phyloP scores from a whole-genome alignment of 2,797 vertebrate genomes.

The Anguilla anguilla region DNA sequence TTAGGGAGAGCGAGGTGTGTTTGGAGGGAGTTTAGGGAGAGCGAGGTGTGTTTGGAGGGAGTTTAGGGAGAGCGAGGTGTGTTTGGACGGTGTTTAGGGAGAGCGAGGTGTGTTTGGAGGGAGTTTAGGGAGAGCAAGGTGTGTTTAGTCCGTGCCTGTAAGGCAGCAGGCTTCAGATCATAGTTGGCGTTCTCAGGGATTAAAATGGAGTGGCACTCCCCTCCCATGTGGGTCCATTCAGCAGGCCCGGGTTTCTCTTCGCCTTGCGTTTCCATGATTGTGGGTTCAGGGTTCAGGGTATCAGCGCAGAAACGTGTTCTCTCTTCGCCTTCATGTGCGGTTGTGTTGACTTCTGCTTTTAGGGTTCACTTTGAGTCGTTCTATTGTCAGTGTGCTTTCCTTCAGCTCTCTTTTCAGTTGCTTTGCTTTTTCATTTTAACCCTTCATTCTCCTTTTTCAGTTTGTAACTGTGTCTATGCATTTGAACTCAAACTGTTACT shows the following conservation, averaged over 20 bases:
- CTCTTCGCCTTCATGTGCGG: background rate
- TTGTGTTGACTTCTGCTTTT: background rate
- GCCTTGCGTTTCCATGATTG: background rate
- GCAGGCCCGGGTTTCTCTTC: background rate
- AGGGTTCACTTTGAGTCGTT: background rate
- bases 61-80: too few relatives aligned
- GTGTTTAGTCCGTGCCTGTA: background rate
- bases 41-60: too few relatives aligned
- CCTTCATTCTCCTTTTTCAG: background rate
- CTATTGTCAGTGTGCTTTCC: background rate
- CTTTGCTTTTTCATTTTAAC: background rate
- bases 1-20: too few relatives aligned
- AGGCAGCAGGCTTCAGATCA: background rate
- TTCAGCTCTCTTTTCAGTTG: background rate
- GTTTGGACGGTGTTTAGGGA: too few relatives aligned
- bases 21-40: too few relatives aligned
- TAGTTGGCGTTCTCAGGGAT: background rate
- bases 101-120: too few relatives aligned
- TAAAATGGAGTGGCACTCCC: constrained; percentile 3
- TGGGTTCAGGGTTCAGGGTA: background rate
- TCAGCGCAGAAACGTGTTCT: background rate
- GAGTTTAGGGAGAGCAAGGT: too few relatives aligned
- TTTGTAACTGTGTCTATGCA: background rate
- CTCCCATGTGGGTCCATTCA: background rate
- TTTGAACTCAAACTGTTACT: background rate